These are phyloP conservation scores for Anastrepha ludens DNA, from an alignment of 1,140 invertebrate species.

Conservation along the genomic window DNA sequence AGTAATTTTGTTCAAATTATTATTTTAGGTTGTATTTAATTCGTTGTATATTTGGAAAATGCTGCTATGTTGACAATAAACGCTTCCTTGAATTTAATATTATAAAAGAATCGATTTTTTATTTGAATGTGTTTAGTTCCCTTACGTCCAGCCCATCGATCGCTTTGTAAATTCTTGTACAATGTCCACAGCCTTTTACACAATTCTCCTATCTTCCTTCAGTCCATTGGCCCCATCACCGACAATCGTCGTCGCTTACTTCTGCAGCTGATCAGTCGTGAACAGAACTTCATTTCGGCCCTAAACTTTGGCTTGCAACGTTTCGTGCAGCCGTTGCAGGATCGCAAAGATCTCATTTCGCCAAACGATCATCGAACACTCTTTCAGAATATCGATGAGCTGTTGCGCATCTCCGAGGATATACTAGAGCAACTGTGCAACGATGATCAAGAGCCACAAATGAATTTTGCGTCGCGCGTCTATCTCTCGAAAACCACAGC, in stretches of 20 bases:
- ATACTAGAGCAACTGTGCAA: conserved; percentile 84
- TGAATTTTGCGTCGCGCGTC: conserved; percentile 79
- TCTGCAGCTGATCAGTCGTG: conserved; percentile 79
- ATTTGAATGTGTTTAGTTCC: neutral
- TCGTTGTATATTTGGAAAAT: conserved; percentile 29
- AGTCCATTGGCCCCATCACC: conserved; percentile 74
- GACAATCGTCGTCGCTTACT: conserved; percentile 76
- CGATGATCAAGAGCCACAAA: conserved; percentile 82
- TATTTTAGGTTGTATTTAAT: neutral
- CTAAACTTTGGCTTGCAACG: conserved; percentile 85
- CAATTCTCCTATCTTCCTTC: conserved; percentile 16
- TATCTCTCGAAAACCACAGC: conserved; percentile 83
- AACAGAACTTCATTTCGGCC: conserved; percentile 84
- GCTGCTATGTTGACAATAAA: conserved; percentile 44
- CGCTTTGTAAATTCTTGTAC: too few species aligned
- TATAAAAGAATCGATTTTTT: neutral
- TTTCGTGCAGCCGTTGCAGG: conserved; percentile 82
- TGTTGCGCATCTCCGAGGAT: conserved; percentile 86
- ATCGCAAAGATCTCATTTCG: conserved; percentile 83
- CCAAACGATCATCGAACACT: conserved; percentile 84
- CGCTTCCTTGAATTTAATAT: neutral
- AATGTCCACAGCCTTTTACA: neutral
- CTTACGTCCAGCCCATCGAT: neutral
- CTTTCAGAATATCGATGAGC: conserved; percentile 89
- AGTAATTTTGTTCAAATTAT: neutral